Percentiles rank a stretch among this genome's conserved stretches.
Conservation (phyloP, 2,797 vertebrate species). For the Gastrophryne carolinensis region DNA sequence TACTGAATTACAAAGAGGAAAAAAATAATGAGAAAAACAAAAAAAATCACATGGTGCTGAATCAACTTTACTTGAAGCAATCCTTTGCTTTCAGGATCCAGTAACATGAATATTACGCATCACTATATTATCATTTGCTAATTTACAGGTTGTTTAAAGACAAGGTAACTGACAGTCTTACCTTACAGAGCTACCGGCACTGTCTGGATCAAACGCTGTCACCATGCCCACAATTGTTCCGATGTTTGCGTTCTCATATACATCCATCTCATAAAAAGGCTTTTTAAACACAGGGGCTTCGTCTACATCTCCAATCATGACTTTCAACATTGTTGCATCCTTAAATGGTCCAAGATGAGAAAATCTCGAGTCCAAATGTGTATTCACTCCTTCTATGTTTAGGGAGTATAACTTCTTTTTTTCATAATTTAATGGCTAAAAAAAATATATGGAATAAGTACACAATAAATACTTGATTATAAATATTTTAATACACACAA, state of each 20-base stretch:
- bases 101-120: too few relatives aligned
- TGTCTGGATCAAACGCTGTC: conserved; percentile 89
- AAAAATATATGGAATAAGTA: conserved; percentile 42
- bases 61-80: too few relatives aligned
- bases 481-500: too few relatives aligned
- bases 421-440: conserved; percentile 92
- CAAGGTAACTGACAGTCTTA: background rate
- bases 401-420: conserved; percentile 94
- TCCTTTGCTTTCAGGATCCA: too few relatives aligned
- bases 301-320: conserved; percentile 92
- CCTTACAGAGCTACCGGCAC: conserved; percentile 87
- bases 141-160: background rate
- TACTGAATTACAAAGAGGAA: too few relatives aligned
- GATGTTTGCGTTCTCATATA: conserved; percentile 84
- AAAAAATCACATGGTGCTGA: too few relatives aligned
- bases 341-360: conserved; percentile 92
- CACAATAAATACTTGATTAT: background rate
- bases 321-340: conserved; percentile 87
- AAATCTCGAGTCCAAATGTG: conserved; percentile 89
- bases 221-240: conserved; percentile 87
- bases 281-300: conserved; percentile 91
- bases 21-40: too few relatives aligned
- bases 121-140: too few relatives aligned
- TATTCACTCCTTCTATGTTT: conserved; percentile 91
- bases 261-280: conserved; percentile 91